Evolutionary conservation across 2,113 vertebrate genomes (phyloP).

Genomic region (Melanerpes formicivorus): DNA sequence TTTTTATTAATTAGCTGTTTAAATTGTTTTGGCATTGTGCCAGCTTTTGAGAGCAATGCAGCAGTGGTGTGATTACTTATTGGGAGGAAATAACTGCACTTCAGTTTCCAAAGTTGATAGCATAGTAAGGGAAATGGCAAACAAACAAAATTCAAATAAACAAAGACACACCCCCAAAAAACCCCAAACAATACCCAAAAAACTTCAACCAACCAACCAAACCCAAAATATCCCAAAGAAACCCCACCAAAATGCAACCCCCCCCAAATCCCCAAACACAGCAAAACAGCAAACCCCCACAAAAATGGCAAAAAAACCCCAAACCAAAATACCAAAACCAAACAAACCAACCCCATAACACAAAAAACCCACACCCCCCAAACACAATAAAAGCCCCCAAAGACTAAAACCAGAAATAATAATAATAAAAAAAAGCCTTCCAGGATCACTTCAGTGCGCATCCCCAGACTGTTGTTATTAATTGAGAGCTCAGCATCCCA

Average conservation of each 20-base stretch:
- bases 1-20: neutral
- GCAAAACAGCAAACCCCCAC: neutral
- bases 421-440: too few species aligned
- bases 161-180: neutral
- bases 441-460: neutral
- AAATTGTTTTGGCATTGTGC: neutral
- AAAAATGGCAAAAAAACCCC: neutral
- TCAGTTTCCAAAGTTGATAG: neutral
- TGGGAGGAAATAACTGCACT: neutral
- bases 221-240: neutral
- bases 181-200: neutral
- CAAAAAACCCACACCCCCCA: too few species aligned
- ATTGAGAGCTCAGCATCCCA: neutral
- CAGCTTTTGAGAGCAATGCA: neutral
- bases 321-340: neutral
- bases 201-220: neutral
- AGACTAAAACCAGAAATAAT: too few species aligned
- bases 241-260: too few species aligned
- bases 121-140: neutral
- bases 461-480: fast-evolving
- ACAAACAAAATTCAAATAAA: neutral
- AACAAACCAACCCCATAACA: neutral
- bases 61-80: neutral
- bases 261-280: too few species aligned
- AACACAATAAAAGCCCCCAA: too few species aligned